Evolutionary conservation across 2,888 invertebrate species (phyloP).

Genomic region (Diogma glabrata): DNA sequence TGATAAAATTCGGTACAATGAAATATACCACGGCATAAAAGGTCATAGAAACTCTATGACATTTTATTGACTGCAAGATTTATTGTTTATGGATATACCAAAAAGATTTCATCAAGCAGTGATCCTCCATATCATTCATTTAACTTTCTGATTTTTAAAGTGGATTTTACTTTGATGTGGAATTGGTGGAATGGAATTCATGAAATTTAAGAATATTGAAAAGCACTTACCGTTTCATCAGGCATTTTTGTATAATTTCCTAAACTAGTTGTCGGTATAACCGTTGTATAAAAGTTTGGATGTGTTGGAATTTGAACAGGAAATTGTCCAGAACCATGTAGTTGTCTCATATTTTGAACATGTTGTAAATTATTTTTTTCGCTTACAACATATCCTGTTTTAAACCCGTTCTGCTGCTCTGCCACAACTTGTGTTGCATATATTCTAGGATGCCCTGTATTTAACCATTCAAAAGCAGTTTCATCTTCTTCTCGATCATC

Average conservation of each 20-base stretch:
- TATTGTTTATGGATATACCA: too few relatives aligned
- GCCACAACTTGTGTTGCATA: slow-evolving; percentile 37
- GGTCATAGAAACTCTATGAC: too few relatives aligned
- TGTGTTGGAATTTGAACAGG: slow-evolving; percentile 7
- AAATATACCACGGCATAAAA: too few relatives aligned
- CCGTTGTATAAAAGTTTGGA: slow-evolving; percentile 3
- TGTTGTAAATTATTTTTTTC: slow-evolving; percentile 5
- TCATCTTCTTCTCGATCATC: slow-evolving; percentile 35
- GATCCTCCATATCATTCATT: too few relatives aligned
- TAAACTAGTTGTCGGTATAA: slow-evolving; percentile 14
- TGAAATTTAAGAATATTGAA: too few relatives aligned
- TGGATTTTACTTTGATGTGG: too few relatives aligned
- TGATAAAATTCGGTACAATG: too few relatives aligned
- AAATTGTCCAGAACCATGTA: slow-evolving; percentile 9
- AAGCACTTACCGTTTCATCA: too few relatives aligned
- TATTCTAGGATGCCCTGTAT: slow-evolving; percentile 31
- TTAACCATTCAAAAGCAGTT: slow-evolving; percentile 30
- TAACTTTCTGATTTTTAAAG: too few relatives aligned
- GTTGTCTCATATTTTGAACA: neutral
- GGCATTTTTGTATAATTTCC: slow-evolving; percentile 11
- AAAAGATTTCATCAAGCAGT: too few relatives aligned
- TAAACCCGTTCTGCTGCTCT: slow-evolving; percentile 35
- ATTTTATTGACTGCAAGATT: too few relatives aligned
- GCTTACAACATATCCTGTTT: slow-evolving; percentile 19
- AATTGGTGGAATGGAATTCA: too few relatives aligned